A percentile compares a stretch with the other conserved stretches of the same genome.
phyloP scores from a whole-genome alignment of 2,888 invertebrate species.

The Nomada flava region DNA sequence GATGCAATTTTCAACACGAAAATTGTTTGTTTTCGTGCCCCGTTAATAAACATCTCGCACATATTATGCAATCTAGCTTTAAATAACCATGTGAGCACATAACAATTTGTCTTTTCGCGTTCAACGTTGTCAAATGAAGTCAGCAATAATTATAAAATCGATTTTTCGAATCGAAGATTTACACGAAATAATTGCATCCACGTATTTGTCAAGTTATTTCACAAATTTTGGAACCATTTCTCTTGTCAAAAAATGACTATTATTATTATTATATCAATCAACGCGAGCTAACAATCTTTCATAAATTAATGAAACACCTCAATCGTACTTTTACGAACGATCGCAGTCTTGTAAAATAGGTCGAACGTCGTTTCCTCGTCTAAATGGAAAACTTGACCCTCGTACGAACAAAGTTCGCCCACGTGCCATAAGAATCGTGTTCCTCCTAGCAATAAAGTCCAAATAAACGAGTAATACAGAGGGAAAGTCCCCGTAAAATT shows the following conservation, averaged over 20 bases:
- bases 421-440: neutral
- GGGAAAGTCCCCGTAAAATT: neutral
- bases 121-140: neutral
- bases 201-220: too few relatives aligned
- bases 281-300: too few relatives aligned
- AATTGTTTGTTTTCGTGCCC: neutral
- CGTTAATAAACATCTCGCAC: too few relatives aligned
- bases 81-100: neutral
- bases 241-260: too few relatives aligned
- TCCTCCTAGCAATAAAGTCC: neutral
- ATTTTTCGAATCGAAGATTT: too few relatives aligned
- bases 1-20: neutral
- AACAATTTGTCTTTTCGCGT: neutral
- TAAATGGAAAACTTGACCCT: neutral
- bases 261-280: too few relatives aligned
- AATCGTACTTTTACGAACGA: neutral
- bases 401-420: neutral
- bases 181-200: too few relatives aligned
- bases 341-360: neutral
- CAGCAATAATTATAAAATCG: too few relatives aligned
- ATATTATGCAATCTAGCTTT: neutral
- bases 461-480: neutral
- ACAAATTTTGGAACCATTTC: too few relatives aligned
- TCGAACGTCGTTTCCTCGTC: neutral
- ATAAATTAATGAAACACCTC: too few relatives aligned